Base-by-base conservation (phyloP, 2,113 vertebrate genomes). In the Oncorhynchus nerka region DNA sequence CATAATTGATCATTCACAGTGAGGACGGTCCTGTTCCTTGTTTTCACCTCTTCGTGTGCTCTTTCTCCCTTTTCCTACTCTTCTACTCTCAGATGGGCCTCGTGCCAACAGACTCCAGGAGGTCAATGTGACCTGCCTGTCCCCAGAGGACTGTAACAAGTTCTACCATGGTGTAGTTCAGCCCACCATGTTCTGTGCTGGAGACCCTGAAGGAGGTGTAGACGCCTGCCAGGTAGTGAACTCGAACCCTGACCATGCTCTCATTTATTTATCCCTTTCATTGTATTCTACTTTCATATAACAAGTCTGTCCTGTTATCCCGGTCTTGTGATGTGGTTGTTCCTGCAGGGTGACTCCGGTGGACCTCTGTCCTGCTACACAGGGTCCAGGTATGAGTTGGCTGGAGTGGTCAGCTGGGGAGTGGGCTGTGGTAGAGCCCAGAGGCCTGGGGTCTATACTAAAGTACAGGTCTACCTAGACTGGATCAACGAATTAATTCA, bases 271-370 rank as follows among this genome's bases (percentile, higher is more conserved):
- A 45, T 45, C 9, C 39, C 39, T 11, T 11, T 45, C 2, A 12
- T 11, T 45, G 39, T 45, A 45, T 45, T 45, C 39, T 45, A 45
- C 9, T 45, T 45, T 11, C 9, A 45, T 45, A 11, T 11, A 19
- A 55, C 5, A 16, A 19, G 5, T 19, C 4, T 4, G 51, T 55
- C 4, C 49, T 55, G 51, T 19, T 19, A 4, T 55, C 51, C 5
- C 19, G 4, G 16, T 45, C 39, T 55, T 19, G 13, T 55, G 15
- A 13, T 5, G 16, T 59, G 22, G 39, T 67, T 34, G 15, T 79
- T 1, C 48, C n/a, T 79, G 4, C 75, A 97, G 96, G 95, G 96
- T 55, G 95, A 96, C 84, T 96, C 95, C 0, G 95, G 95, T 1
- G 94, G 95, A 20, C 95, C 96, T 2, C 11, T 93, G 75, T 93